phyloP scores from a whole-genome alignment of 2,888 invertebrate species.

The Drosophila birchii region DNA sequence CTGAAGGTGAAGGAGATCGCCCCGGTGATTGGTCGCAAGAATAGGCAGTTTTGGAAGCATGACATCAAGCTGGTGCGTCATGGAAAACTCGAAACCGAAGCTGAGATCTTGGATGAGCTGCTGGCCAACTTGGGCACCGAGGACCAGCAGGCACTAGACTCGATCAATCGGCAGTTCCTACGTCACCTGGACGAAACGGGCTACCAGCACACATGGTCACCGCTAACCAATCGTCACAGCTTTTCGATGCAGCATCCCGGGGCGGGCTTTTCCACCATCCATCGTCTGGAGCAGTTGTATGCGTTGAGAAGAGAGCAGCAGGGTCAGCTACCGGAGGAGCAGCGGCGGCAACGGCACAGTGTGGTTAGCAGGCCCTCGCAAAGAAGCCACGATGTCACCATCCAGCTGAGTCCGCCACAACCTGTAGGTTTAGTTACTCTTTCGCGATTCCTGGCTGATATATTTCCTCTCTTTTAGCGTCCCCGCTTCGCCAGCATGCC shows the following conservation, averaged over 20 bases:
- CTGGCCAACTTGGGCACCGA: conserved; percentile 74
- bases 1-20: conserved; percentile 89
- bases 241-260: conserved; percentile 48
- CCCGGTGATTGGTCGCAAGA: conserved; percentile 85
- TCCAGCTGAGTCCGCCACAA: conserved; percentile 21
- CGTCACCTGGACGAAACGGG: conserved; percentile 65
- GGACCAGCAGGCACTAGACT: conserved; percentile 67
- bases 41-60: conserved; percentile 87
- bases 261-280: conserved; percentile 65
- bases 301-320: conserved; percentile 43
- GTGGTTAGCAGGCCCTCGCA: conserved; percentile 56
- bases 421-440: conserved; percentile 24
- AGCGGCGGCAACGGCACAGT: conserved; percentile 33
- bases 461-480: conserved; percentile 35
- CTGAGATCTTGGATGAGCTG: conserved; percentile 82
- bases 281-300: conserved; percentile 78
- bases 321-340: conserved; percentile 17
- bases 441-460: not conserved
- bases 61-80: conserved; percentile 87
- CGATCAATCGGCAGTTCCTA: conserved; percentile 66
- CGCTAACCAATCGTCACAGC: conserved; percentile 67
- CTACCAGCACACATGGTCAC: conserved; percentile 84
- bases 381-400: conserved; percentile 28
- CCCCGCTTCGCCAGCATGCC: conserved; percentile 72
- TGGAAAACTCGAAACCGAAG: conserved; percentile 85